Conservation (phyloP, 2,888 invertebrate species). For the Opisthograptis luteolata region DNA sequence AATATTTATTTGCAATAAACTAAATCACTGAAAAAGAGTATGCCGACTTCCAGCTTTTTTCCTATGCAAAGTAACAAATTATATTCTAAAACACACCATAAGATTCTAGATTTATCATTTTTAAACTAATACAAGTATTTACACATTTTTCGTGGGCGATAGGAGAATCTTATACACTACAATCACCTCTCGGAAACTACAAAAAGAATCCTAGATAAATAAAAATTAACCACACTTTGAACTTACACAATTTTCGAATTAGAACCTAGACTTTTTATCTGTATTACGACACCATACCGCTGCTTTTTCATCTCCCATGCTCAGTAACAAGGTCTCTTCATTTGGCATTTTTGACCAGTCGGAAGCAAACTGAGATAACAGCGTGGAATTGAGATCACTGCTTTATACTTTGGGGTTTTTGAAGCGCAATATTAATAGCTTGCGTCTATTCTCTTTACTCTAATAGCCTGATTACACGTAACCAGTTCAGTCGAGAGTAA, state of each 20-base stretch:
- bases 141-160: conserved; percentile 66
- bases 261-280: conserved; percentile 42
- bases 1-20: conserved; percentile 76
- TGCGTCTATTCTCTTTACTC: too few relatives aligned
- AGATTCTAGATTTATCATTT: conserved; percentile 48
- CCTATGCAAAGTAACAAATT: conserved; percentile 68
- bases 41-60: conserved; percentile 63
- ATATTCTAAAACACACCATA: conserved; percentile 62
- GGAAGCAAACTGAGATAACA: too few relatives aligned
- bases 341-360: too few relatives aligned
- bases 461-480: too few relatives aligned
- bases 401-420: too few relatives aligned
- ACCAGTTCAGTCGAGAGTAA: too few relatives aligned
- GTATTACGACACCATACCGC: conserved; percentile 51
- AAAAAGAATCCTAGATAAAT: conserved; percentile 51
- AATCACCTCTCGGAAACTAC: conserved; percentile 62
- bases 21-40: conserved; percentile 76
- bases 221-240: conserved; percentile 40
- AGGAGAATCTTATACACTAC: conserved; percentile 69
- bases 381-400: too few relatives aligned
- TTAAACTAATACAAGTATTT: conserved; percentile 61
- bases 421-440: too few relatives aligned
- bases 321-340: too few relatives aligned
- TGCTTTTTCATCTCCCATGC: too few relatives aligned
- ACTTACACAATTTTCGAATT: conserved; percentile 44